Evolutionary conservation across 2,888 invertebrate species (phyloP), one percentile per base, ranked within the genome.

Genomic region (Aethes cnicana): DNA sequence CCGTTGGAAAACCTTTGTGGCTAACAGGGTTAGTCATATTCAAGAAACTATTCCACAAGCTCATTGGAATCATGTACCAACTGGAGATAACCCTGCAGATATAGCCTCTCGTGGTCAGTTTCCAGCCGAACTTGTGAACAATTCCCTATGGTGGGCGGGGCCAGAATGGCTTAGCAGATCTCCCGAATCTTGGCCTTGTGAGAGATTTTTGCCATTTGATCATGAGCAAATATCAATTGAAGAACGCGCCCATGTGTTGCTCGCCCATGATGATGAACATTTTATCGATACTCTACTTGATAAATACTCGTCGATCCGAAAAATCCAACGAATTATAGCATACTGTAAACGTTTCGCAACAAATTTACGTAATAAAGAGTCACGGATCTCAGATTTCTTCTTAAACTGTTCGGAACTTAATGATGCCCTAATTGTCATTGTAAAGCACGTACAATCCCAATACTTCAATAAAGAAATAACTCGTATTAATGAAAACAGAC

Each of bases 91-190:
- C n/a, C 53, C 56, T 6, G 53, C 53, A 9, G 56, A 54, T 9
- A 18, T 47, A 4, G 47, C 37, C 9, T 50, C 53, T 16, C 46
- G 49, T 8, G 56, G 53, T 12, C 49, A 37, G 9, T 7, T 35
- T 7, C 54, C 54, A n/a, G 4, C 3, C 8, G 47, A 47, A 0
- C 6, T 55, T 1, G n/a, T 50, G 1, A 8, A 32, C 11, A 50
- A 55, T 26, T 8, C 25, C 9, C 11, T 50, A 30, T 55, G 50
- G 53, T 53, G 53, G 53, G 35, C 46, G 28, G 53, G 53, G 3
- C 53, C 53, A 6, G 16, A 14, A 5, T 53, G 53, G 53, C 46
- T 53, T 3, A 6, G 6, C 3, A 20, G 21, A 11, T 43, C 30
- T 17, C 9, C 21, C 3, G 21, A 26, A n/a, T 9, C 36, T 6